Base-by-base conservation (phyloP, 2,797 vertebrate genomes). In the Neosilurus hyrtlii region DNA sequence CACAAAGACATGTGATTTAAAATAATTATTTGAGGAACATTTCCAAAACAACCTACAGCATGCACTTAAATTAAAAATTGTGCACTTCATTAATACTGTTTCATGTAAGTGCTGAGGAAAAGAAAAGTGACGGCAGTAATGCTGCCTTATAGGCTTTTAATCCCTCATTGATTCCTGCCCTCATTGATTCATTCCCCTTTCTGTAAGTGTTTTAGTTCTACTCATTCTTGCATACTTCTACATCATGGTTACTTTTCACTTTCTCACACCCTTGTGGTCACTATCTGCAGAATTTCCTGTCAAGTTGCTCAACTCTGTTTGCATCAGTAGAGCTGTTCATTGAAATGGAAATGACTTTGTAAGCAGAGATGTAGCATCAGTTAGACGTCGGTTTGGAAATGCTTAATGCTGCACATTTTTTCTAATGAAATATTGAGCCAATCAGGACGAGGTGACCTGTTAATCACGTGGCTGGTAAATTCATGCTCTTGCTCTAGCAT, bases 281-380 rank as follows among this genome's bases (percentile, higher is more conserved):
- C 66, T 88, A 82, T 87, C 85, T 75, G 87, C 91, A 92, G 90
- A 92, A 92, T 91, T 86, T 93, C 90, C 90, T 92, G 90, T 79
- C 9, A n/a, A 70, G 56, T 86, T 70, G 30, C 70, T 79, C 43
- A 77, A 78, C 62, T 26, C 82, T 81, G 49, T 67, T 76, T 77
- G 80, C 67, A 61, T 75, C 57, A 63, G 72, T 66, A 77, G 57
- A 20, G 43, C 83, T 76, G 67, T 57, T 62, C 72, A 82, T 81
- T 18, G 10, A 30, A 30, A 35, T 59, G 35, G 12, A 59, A 35
- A 6, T 22, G 18, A 49, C 57, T n/a, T 61, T 62, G 1, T 16
- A 62, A 56, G 20, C 20, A 57, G 30, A 59, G 54, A 75, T 22
- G 26, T 61, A 16, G 22, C 4, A 30, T 73, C 7, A 75, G 26